Base-by-base conservation (phyloP, 2,113 vertebrate species). In the Centropus bengalensis region DNA sequence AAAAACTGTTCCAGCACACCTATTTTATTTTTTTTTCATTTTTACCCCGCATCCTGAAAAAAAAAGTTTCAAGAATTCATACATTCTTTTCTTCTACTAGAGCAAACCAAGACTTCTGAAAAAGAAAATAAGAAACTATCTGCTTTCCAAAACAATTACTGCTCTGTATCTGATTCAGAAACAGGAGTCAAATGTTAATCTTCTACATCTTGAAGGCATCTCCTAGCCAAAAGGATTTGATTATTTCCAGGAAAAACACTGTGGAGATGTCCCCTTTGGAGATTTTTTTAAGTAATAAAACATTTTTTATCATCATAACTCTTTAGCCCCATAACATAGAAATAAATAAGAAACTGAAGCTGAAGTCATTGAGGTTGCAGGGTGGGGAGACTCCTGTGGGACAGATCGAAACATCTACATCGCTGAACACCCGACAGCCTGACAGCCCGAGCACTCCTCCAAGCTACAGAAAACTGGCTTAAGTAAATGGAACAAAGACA, bases 291-390 rank as follows among this genome's bases (percentile, higher is more conserved):
- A 44, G 10, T 3, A 93, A 23, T 15, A 28, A 77, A 63, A 30
- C 3, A 8, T 15, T 89, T 87, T 56, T 54, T 49, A 55, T 24
- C 14, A 9, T 52, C 5, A 5, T 54, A 20, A 2, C n/a, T 82
- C 69, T 42, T 32, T 27, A 74, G 30, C 8, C 26, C 26, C 2
- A 1, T 26, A 52, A 87, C 38, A 60, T 28, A 79, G 33, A 8
- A 42, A 67, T 19, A 38, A 14, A 7, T 33, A 28, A 42, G 38
- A 77, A n/a, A 8, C 26, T 30, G 28, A 70, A 27, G 5, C 4
- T 91, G 66, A 28, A 70, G 11, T 20, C 36, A 33, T 5, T 7
- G 9, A 1, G 5, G 30, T 36, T 81, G 30, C 0, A 0, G 22
- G 44, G 16, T 70, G 38, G 9, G 32, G 60, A 26, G 21, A 27